Percentiles rank a stretch among this genome's conserved stretches.
Evolutionary conservation across 23 tunicate genomes (phyloP).

Genomic region (Oikopleura dioica): DNA sequence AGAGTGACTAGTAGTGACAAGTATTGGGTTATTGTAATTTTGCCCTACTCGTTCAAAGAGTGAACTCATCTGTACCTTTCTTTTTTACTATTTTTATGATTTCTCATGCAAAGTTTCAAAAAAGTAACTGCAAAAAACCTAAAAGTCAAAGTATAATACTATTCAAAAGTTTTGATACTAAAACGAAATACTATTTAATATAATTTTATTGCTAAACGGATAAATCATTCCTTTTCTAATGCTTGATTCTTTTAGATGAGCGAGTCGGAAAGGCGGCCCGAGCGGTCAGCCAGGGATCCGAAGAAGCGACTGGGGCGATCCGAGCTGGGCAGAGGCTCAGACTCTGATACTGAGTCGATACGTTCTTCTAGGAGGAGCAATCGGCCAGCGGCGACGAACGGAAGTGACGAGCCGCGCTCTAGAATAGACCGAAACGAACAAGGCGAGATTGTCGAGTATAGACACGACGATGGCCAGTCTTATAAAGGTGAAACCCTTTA

Average conservation of each 20-base stretch:
- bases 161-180: neutral
- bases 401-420: neutral
- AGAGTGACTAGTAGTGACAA: no score
- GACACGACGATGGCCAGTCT: conserved; percentile 7
- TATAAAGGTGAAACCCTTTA: neutral
- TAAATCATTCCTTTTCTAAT: neutral
- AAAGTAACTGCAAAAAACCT: no score
- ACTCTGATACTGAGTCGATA: neutral
- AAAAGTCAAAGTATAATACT: neutral
- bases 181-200: neutral
- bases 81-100: no score
- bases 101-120: no score
- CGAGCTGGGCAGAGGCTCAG: neutral
- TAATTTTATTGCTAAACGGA: neutral
- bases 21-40: no score
- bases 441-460: conserved; percentile 4
- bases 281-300: neutral
- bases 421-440: neutral
- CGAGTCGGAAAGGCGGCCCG: neutral
- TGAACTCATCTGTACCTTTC: no score
- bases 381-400: neutral
- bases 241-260: neutral
- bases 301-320: neutral
- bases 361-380: neutral
- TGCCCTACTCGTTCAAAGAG: no score